These are phyloP conservation scores for Synergus umbraculus DNA, from an alignment of 2,888 invertebrate genomes.

Conservation along the genomic window DNA sequence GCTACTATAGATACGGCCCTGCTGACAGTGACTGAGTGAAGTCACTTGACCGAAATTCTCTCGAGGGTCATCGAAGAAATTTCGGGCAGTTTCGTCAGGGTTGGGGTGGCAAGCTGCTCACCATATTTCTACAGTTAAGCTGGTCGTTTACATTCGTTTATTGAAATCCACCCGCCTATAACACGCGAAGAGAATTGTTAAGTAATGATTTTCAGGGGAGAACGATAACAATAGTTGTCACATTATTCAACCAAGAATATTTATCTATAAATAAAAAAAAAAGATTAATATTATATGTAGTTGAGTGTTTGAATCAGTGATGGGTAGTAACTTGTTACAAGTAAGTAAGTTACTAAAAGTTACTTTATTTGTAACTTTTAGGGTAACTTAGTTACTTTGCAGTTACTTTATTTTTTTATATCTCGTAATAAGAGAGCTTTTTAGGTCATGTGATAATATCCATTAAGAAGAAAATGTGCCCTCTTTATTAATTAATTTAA, in stretches of 20 bases:
- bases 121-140: not conserved
- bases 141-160: not conserved
- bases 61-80: conserved; percentile 48
- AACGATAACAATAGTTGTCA: not conserved
- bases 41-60: conserved; percentile 52
- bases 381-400: no score
- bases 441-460: no score
- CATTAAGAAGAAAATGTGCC: no score
- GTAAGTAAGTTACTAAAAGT: no score
- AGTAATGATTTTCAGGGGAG: not conserved
- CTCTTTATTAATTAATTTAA: no score
- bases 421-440: no score
- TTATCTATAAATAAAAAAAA: not conserved
- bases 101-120: not conserved
- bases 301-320: no score
- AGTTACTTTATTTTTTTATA: no score
- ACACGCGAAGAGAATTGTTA: not conserved
- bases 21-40: conserved; percentile 69
- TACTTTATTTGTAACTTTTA: no score
- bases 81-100: not conserved
- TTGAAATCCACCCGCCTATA: not conserved
- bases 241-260: not conserved
- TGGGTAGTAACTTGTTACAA: no score
- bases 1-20: conserved; percentile 56
- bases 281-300: not conserved